Conservation (phyloP, 2,797 vertebrate species). For the Gadopsis bispinosus region DNA sequence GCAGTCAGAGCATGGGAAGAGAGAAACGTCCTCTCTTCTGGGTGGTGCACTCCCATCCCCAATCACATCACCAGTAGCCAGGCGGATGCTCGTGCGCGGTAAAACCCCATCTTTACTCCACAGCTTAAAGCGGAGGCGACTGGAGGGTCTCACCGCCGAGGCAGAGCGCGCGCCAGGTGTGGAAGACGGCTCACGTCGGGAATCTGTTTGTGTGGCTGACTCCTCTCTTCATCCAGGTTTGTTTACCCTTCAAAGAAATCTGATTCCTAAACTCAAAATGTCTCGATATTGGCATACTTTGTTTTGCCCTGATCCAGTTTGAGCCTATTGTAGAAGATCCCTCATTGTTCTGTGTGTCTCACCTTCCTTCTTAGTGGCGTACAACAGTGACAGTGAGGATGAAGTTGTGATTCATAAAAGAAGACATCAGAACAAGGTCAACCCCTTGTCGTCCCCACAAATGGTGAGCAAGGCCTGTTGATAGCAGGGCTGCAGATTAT, state of each 20-base stretch:
- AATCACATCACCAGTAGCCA: conserved; percentile 36
- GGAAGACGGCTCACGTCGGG: not conserved
- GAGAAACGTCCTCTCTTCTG: not conserved
- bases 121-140: conserved; percentile 37
- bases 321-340: not conserved
- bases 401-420: conserved; percentile 69
- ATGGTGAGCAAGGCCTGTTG: conserved; percentile 49
- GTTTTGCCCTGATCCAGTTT: not conserved
- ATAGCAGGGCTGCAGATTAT: not conserved
- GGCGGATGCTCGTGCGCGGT: conserved; percentile 15
- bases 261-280: not conserved
- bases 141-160: not conserved
- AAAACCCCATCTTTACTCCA: not conserved
- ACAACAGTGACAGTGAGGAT: conserved; percentile 79
- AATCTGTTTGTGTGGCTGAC: not conserved
- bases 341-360: not conserved
- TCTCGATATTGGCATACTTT: not conserved
- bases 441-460: conserved; percentile 77
- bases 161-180: too few relatives aligned
- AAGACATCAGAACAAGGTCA: conserved; percentile 57
- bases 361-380: conserved; percentile 38
- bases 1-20: not conserved
- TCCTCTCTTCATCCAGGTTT: conserved; percentile 66
- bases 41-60: conserved; percentile 61
- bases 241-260: conserved; percentile 16